Percentiles rank a stretch among this genome's conserved stretches.
Conservation (phyloP, 2,888 invertebrate species). For the Lissonota sp. region DNA sequence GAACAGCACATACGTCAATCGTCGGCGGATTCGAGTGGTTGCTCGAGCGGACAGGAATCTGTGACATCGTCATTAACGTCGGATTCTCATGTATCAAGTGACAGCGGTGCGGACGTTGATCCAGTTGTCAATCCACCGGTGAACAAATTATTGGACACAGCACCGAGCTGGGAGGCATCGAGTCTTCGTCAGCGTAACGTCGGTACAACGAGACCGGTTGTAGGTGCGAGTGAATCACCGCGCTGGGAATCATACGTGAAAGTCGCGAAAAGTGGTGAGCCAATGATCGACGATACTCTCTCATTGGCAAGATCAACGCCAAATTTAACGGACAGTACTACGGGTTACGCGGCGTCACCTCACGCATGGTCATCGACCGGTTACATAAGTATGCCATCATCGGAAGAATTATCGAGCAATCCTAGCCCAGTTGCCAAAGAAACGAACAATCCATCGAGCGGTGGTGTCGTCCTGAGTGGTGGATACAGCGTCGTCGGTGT, state of each 20-base stretch:
- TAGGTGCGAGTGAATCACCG: slow-evolving; percentile 65
- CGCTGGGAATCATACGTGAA: slow-evolving; percentile 81
- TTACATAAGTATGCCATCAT: slow-evolving; percentile 80
- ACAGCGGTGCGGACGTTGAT: slow-evolving; percentile 81
- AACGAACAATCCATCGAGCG: slow-evolving; percentile 48
- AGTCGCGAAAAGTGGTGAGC: slow-evolving; percentile 75
- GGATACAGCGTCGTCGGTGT: slow-evolving; percentile 78
- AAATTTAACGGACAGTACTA: slow-evolving; percentile 78
- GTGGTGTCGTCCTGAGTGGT: slow-evolving; percentile 42
- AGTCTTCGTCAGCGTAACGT: slow-evolving; percentile 81
- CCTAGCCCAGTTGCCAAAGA: slow-evolving; percentile 80
- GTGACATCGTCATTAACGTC: slow-evolving; percentile 85
- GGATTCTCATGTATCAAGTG: slow-evolving; percentile 84
- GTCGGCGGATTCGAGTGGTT: slow-evolving; percentile 86
- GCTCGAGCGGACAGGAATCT: slow-evolving; percentile 86
- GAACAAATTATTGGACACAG: slow-evolving; percentile 77
- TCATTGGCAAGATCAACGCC: slow-evolving; percentile 81
- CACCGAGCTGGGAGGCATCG: slow-evolving; percentile 79
- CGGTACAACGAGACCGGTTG: slow-evolving; percentile 68
- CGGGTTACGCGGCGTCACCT: slow-evolving; percentile 76
- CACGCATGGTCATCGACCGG: slow-evolving; percentile 79
- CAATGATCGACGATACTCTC: slow-evolving; percentile 73
- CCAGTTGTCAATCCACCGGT: slow-evolving; percentile 73
- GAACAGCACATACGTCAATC: slow-evolving; percentile 82
- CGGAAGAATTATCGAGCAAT: slow-evolving; percentile 78